Conservation (phyloP, 1,140 invertebrate species). For the Nasonia vitripennis region DNA sequence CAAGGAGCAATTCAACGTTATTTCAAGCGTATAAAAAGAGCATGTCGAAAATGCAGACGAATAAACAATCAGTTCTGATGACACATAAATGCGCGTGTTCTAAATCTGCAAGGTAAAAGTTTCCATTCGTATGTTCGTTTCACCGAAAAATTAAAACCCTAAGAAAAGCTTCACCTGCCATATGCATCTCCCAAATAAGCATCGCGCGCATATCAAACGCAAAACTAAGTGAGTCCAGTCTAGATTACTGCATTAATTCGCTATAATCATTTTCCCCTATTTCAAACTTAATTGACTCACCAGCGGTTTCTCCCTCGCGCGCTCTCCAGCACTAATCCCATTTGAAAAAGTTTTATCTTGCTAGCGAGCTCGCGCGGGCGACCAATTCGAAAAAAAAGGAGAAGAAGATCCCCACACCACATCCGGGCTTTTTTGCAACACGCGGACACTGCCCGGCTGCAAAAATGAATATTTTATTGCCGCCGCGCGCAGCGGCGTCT, state of each 20-base stretch:
- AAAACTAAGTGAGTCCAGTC: neutral
- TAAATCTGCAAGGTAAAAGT: too few species aligned
- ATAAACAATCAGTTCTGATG: too few species aligned
- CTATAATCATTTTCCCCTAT: constrained; percentile 42
- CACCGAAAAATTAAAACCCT: too few species aligned
- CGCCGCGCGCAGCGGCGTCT: neutral
- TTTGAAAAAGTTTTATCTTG: constrained; percentile 51
- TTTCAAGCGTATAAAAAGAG: too few species aligned
- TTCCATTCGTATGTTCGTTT: too few species aligned
- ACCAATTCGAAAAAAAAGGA: neutral
- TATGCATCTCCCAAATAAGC: neutral
- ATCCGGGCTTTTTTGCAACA: neutral
- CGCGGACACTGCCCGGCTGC: neutral
- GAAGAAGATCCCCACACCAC: neutral
- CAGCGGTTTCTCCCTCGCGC: neutral
- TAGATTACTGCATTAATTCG: constrained; percentile 37
- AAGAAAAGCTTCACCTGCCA: neutral
- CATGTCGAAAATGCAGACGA: too few species aligned
- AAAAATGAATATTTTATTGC: constrained; percentile 53
- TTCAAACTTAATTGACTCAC: constrained; percentile 46
- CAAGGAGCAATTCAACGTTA: too few species aligned
- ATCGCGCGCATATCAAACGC: neutral
- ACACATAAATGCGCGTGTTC: too few species aligned
- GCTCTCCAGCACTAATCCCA: constrained; percentile 30
- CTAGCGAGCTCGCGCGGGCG: neutral